Conservation (phyloP, 2,888 invertebrate genomes). For the Nemapogon koenigi region DNA sequence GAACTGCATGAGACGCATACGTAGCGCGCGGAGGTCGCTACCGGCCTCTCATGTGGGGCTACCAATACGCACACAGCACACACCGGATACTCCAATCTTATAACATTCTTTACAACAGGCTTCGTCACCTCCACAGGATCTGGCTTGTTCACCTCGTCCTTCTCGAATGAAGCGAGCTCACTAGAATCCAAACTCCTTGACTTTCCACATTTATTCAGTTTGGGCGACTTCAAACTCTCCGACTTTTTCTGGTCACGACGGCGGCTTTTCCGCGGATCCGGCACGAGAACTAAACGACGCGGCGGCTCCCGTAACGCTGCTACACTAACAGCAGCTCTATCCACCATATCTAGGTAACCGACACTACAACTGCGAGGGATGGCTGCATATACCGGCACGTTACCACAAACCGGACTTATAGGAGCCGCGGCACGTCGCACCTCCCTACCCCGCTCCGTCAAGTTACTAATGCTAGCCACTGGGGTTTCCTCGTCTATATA, state of each 20-base stretch:
- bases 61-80: constrained; percentile 34
- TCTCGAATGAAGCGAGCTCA: constrained; percentile 67
- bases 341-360: constrained; percentile 85
- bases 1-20: constrained; percentile 25
- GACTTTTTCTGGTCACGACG: constrained; percentile 34
- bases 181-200: constrained; percentile 87
- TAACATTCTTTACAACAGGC: too few relatives aligned
- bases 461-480: constrained; percentile 26
- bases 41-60: constrained; percentile 25
- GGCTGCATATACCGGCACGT: constrained; percentile 60
- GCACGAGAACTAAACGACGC: constrained; percentile 78
- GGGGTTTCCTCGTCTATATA: constrained; percentile 75
- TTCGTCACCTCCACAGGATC: constrained; percentile 19
- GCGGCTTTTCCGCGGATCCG: constrained; percentile 64
- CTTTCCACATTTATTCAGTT: constrained; percentile 75
- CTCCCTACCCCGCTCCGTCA: constrained; percentile 29
- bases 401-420: constrained; percentile 66
- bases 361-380: constrained; percentile 89
- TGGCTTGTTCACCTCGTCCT: constrained; percentile 13
- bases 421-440: constrained; percentile 62
- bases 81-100: constrained; percentile 28
- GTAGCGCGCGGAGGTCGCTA: constrained; percentile 22
- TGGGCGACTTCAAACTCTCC: constrained; percentile 37
- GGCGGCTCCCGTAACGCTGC: constrained; percentile 76
- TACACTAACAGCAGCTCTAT: constrained; percentile 77